These are phyloP conservation scores for Phaenicophaeus curvirostris DNA, from an alignment of 2,797 vertebrate genomes.

Conservation along the genomic window DNA sequence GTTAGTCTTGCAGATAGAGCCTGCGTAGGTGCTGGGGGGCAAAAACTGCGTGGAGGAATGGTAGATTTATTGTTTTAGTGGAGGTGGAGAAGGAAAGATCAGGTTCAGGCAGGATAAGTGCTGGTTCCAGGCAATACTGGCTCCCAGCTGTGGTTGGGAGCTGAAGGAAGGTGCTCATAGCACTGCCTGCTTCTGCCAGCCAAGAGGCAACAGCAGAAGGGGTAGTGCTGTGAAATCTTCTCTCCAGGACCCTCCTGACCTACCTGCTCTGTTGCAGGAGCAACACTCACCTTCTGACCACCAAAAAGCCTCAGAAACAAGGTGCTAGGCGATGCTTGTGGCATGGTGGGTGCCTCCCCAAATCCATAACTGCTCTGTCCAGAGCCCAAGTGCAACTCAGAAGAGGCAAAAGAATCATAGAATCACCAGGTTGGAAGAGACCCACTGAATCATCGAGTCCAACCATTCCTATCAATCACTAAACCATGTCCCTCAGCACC, in stretches of 20 bases:
- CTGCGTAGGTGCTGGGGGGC: neutral
- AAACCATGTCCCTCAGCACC: too few species aligned
- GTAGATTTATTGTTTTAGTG: neutral
- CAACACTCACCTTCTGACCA: neutral
- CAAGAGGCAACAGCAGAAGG: neutral
- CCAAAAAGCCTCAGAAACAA: neutral
- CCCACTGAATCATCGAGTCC: too few species aligned
- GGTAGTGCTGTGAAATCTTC: too few species aligned
- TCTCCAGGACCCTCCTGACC: neutral
- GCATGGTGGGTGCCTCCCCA: neutral
- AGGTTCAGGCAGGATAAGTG: neutral
- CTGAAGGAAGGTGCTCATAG: neutral
- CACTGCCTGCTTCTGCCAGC: neutral
- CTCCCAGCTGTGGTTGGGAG: neutral
- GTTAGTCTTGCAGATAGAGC: neutral
- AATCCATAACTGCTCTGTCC: neutral
- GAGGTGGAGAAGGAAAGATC: too few species aligned
- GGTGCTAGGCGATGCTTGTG: accelerated
- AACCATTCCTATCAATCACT: too few species aligned
- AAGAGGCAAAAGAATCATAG: neutral
- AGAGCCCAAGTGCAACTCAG: neutral
- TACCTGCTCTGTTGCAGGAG: accelerated
- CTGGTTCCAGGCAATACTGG: neutral
- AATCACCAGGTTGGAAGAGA: too few species aligned
- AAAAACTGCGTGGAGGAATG: neutral